These are phyloP conservation scores for Aramus guarauna DNA, from an alignment of 2,113 vertebrate species.

Conservation along the genomic window DNA sequence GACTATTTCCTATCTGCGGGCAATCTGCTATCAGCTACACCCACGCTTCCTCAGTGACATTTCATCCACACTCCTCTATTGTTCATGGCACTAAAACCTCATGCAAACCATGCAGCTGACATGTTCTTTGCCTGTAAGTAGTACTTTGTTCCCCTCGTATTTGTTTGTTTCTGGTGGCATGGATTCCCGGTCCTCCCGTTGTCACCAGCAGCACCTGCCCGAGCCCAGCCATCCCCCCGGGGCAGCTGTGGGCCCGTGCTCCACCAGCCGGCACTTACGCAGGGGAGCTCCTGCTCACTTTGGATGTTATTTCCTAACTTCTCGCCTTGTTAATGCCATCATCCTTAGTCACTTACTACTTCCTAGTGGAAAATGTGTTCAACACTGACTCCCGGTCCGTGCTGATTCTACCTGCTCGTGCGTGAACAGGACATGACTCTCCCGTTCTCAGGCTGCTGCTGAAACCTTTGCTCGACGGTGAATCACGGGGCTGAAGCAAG, in stretches of 20 bases:
- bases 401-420: neutral
- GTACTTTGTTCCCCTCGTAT: neutral
- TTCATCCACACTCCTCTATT: neutral
- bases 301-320: neutral
- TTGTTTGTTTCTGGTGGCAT: neutral
- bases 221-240: neutral
- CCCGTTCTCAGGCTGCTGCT: neutral
- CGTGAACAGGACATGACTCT: neutral
- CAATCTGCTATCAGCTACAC: neutral
- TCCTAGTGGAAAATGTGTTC: neutral
- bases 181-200: rapidly evolving
- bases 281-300: neutral
- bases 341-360: neutral
- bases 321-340: neutral
- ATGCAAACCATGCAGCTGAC: neutral
- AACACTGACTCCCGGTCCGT: rapidly evolving
- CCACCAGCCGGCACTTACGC: neutral
- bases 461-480: neutral
- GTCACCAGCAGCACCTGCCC: neutral
- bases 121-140: neutral
- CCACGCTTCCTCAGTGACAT: neutral
- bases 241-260: neutral
- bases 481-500: neutral
- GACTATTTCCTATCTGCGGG: neutral
- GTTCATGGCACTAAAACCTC: neutral